A percentile compares a stretch with the other conserved stretches of the same genome.
Evolutionary conservation across 2,888 invertebrate genomes (phyloP).

Genomic region (Caenorhabditis sp.): DNA sequence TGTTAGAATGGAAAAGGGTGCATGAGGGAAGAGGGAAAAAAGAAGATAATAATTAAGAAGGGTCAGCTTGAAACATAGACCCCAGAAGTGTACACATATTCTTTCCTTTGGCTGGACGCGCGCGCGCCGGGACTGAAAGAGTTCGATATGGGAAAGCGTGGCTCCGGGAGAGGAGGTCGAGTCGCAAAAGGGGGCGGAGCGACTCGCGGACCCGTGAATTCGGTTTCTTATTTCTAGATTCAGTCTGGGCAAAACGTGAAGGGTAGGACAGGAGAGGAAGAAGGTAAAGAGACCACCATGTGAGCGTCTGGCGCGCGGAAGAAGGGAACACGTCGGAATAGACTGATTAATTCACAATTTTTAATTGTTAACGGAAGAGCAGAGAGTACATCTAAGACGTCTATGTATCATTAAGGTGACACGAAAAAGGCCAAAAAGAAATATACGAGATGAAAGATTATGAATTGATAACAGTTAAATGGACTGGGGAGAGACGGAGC

Average conservation of each 20-base stretch:
- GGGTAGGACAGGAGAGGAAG: neutral
- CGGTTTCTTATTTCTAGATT: too few species aligned
- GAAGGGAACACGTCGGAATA: neutral
- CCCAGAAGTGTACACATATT: too few species aligned
- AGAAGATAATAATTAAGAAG: neutral
- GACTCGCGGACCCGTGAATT: too few species aligned
- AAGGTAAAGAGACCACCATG: neutral
- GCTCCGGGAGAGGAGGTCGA: too few species aligned
- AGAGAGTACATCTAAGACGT: slow-evolving; percentile 24
- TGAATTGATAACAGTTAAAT: slow-evolving; percentile 37
- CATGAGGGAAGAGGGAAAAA: neutral
- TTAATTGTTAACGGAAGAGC: slow-evolving; percentile 36
- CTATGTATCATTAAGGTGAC: slow-evolving; percentile 24
- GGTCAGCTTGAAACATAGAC: too few species aligned
- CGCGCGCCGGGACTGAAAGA: too few species aligned
- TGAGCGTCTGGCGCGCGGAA: neutral
- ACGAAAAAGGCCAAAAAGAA: neutral
- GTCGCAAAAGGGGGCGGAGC: too few species aligned
- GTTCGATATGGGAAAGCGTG: too few species aligned
- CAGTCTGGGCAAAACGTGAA: too few species aligned
- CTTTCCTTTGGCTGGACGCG: too few species aligned
- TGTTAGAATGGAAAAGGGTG: too few species aligned
- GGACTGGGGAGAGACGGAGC: slow-evolving; percentile 5
- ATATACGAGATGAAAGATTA: neutral
- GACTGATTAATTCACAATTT: slow-evolving; percentile 13